Evolutionary conservation across 2,113 vertebrate species (phyloP), one percentile per base, ranked within the genome.

Genomic region (Percopsis transmontana): DNA sequence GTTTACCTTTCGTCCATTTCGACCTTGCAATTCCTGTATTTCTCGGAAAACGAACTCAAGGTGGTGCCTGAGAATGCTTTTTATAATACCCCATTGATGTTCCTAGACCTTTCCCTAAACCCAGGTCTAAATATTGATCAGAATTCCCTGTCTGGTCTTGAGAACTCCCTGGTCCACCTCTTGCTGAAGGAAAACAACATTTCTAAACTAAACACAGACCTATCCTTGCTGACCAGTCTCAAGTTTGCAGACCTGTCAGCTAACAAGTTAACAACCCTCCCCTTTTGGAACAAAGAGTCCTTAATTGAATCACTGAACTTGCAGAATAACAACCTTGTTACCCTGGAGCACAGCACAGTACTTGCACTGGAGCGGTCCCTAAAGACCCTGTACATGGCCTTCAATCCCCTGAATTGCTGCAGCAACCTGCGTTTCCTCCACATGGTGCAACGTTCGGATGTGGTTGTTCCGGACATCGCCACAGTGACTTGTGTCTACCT

Each of bases 391-490:
- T 95, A 96, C 80, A 84, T 98, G 54, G 85, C 92, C 1, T 95
- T 94, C 13, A 99, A 99, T 71, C 96, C 97, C 0, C 91, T 99
- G 10, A 92, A 62, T 70, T 99, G 97, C 90, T 99, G 97, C 0
- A 91, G 89, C 66, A 97, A 95, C 13, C 75, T 89, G 16, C 93
- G 90, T 87, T 90, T 97, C 18, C 88, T 94, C 0, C 84, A 91
- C 0, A 91, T 97, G 88, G 87, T 96, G n/a, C 93, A 93, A 71
- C 91, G 87, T 64, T 92, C 92, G 1, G 86, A 86, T 0, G 91
- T 98, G 77, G 83, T 88, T 0, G 90, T 99, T 33, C 89, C 92
- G 0, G 93, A 93, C 0, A 86, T 93, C 2, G 91, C 91, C 63
- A 85, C 82, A 0, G 91, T 93, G 23, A 95, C 24, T 0, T 99